Percentiles rank a stretch among this genome's conserved stretches.
phyloP scores from a whole-genome alignment of 2,113 vertebrate genomes.

The Mastomys coucha region DNA sequence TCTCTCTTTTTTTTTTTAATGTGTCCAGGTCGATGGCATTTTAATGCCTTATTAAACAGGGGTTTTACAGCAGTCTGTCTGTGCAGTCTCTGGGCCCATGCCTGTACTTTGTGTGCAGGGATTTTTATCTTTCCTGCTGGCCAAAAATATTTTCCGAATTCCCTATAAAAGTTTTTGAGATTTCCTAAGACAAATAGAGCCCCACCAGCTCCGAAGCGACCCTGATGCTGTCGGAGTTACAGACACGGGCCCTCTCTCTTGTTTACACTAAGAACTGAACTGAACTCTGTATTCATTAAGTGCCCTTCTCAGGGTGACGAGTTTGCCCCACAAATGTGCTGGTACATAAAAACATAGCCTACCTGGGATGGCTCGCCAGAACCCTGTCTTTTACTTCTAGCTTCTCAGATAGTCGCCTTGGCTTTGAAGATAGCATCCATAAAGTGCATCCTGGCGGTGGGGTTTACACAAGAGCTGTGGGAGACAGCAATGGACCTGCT shows the following conservation, averaged over 20 bases:
- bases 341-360: conserved; percentile 30
- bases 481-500: conserved; percentile 86
- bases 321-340: conserved; percentile 22
- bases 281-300: conserved; percentile 51
- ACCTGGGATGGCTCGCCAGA: conserved; percentile 54
- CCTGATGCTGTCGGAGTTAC: conserved; percentile 76
- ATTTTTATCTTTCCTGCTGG: conserved; percentile 86
- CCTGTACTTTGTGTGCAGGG: conserved; percentile 86
- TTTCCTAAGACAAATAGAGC: conserved; percentile 89
- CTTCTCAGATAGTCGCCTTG: conserved; percentile 62
- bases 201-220: conserved; percentile 79
- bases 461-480: conserved; percentile 62
- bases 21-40: conserved; percentile 90
- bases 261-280: conserved; percentile 80
- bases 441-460: conserved; percentile 54
- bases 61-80: conserved; percentile 90
- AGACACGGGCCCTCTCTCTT: conserved; percentile 39
- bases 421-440: neutral
- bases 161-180: conserved; percentile 85
- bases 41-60: conserved; percentile 91
- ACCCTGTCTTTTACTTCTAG: conserved; percentile 70
- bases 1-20: conserved; percentile 73
- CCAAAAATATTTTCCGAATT: conserved; percentile 88
- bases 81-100: conserved; percentile 85
- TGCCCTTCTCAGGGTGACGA: neutral